Percentiles rank a stretch among this genome's conserved stretches.
These are phyloP conservation scores for Ridgeia piscesae DNA, from an alignment of 1,140 invertebrate species.

Conservation along the genomic window DNA sequence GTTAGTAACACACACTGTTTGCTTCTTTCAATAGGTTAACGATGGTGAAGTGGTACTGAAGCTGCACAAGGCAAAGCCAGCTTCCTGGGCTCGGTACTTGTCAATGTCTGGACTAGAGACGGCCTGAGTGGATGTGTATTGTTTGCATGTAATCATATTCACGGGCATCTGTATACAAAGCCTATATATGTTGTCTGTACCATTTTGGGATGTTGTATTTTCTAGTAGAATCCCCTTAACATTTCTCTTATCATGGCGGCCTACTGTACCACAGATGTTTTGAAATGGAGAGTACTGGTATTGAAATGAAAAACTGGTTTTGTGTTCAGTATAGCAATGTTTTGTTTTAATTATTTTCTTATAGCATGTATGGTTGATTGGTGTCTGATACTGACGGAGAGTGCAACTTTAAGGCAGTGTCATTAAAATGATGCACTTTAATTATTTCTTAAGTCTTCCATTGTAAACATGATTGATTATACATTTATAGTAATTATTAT, in stretches of 20 bases:
- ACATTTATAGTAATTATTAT: background rate
- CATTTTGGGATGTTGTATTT: background rate
- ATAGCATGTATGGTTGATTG: background rate
- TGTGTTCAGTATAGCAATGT: background rate
- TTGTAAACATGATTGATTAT: background rate
- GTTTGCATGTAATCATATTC: background rate
- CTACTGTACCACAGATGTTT: background rate
- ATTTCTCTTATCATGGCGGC: background rate
- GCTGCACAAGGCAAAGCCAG: conserved; percentile 8
- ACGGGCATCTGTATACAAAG: background rate
- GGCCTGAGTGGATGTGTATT: background rate
- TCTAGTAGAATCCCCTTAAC: background rate
- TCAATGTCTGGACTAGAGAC: background rate
- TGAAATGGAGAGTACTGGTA: background rate
- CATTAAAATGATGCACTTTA: background rate
- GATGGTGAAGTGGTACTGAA: background rate
- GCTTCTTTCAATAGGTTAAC: background rate
- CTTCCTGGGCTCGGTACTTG: background rate
- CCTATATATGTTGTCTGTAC: background rate
- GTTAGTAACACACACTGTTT: too few relatives aligned
- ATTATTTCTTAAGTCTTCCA: background rate
- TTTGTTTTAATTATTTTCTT: background rate
- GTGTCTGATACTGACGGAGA: too few relatives aligned
- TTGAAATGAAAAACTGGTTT: background rate
- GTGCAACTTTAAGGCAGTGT: background rate